Percentiles rank a stretch among this genome's conserved stretches.
These are phyloP conservation scores for Scaptomyza tumidula DNA, from an alignment of 2,888 invertebrate genomes.

Conservation along the genomic window DNA sequence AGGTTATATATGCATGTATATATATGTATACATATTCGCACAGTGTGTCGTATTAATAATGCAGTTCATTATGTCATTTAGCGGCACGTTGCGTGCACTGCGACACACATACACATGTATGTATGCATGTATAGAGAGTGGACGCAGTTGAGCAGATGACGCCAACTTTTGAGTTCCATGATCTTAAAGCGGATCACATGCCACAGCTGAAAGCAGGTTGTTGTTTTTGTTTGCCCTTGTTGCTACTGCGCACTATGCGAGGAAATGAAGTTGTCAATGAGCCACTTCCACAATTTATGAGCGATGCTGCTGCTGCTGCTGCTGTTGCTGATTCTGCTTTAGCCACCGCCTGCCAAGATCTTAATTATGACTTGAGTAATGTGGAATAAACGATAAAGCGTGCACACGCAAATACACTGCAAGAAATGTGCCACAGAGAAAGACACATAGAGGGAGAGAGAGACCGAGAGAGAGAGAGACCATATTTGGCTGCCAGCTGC, in stretches of 20 bases:
- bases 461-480: background rate
- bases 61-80: constrained; percentile 80
- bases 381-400: constrained; percentile 78
- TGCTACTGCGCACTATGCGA: constrained; percentile 58
- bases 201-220: constrained; percentile 41
- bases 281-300: constrained; percentile 79
- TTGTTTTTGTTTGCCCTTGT: constrained; percentile 28
- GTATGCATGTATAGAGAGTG: background rate
- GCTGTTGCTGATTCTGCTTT: constrained; percentile 21
- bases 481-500: constrained; percentile 24
- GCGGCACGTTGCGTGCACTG: constrained; percentile 69
- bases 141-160: constrained; percentile 53
- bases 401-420: constrained; percentile 76
- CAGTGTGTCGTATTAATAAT: constrained; percentile 77
- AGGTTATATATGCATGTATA: constrained; percentile 3
- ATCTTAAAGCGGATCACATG: constrained; percentile 67
- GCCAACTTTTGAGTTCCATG: constrained; percentile 45
- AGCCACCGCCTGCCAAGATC: constrained; percentile 70
- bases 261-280: constrained; percentile 81
- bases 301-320: constrained; percentile 48
- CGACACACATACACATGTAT: constrained; percentile 8
- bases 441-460: background rate
- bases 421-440: constrained; percentile 35
- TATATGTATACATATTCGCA: constrained; percentile 31
- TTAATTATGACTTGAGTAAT: constrained; percentile 79